Base-by-base conservation (phyloP, 1,140 invertebrate species). In the Eurosta solidaginis region DNA sequence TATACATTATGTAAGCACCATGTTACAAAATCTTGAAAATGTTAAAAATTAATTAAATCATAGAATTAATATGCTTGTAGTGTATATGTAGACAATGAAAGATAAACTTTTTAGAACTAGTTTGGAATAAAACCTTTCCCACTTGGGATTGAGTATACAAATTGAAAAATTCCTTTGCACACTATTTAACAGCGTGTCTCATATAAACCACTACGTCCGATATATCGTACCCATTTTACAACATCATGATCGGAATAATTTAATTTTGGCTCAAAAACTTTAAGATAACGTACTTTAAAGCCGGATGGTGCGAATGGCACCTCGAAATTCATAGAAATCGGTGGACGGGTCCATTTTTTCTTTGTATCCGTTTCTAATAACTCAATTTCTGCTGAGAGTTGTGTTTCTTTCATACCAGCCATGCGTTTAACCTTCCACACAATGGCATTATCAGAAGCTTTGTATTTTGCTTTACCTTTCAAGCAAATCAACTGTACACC, bases 261-360 rank as follows among this genome's bases (percentile, higher is more conserved):
- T 76, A 99, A 90, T 89, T 99, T 99, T 0, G 98, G 96, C 88
- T 99, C 98, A 83, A 99, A 99, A 52, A 99, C 98, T 90, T 99
- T 99, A 83, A 99, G 89, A 88, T 99, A 99, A 7, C 98, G 94
- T 59, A 99, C 98, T 90, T 96, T 93, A 86, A 99, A 99, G 14
- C 98, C 98, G 79, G 98, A 99, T 10, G 98, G 98, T 12, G 98
- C 98, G 80, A 94, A 94, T n/a, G 93, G 93, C 85, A 99, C 97
- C 90, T 99, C 98, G 89, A 99, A 99, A 89, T 98, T 99, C 98
- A 99, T 99, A 0, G 98, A 99, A 83, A 99, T 99, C n/a, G 98
- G 98, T 44, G 98, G 98, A 76, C 98, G 91, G 7, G 98, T 99
- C 98, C 98, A 99, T 89, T 99, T 99, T 89, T 99, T 99, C 89